Conservation (phyloP, 2,113 vertebrate genomes). For the Egretta garzetta region DNA sequence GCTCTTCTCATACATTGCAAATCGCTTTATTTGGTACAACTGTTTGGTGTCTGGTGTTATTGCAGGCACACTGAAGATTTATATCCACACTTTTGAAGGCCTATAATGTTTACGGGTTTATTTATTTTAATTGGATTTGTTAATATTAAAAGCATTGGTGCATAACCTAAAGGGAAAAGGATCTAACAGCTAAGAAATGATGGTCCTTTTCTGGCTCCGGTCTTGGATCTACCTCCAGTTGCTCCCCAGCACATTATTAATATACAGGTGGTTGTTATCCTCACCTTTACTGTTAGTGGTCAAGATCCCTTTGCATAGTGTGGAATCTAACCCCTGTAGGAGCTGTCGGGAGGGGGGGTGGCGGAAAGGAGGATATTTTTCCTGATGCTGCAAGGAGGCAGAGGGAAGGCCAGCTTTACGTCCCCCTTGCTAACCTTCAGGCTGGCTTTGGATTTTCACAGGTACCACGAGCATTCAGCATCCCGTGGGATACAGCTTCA, state of each 20-base stretch:
- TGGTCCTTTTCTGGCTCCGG: not conserved
- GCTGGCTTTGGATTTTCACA: not conserved
- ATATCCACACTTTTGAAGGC: not conserved
- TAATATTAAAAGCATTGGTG: not conserved
- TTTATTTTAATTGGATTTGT: not conserved
- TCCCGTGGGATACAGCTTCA: not conserved
- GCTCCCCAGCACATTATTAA: not conserved
- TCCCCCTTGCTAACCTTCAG: not conserved
- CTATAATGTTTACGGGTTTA: not conserved
- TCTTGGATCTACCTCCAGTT: not conserved
- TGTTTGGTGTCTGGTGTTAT: not conserved
- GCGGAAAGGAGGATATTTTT: not conserved
- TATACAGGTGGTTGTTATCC: not conserved
- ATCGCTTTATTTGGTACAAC: not conserved
- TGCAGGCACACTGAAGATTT: not conserved
- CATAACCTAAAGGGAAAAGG: not conserved
- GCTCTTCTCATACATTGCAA: not conserved
- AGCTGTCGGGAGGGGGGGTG: not conserved
- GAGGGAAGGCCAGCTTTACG: not conserved
- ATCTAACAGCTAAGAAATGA: not conserved
- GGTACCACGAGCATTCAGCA: not conserved
- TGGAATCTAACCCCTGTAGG: not conserved
- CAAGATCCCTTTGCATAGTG: not conserved
- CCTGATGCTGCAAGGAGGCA: not conserved
- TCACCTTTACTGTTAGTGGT: not conserved